phyloP scores from a whole-genome alignment of 2,797 vertebrate species.

The Myotis daubentonii region DNA sequence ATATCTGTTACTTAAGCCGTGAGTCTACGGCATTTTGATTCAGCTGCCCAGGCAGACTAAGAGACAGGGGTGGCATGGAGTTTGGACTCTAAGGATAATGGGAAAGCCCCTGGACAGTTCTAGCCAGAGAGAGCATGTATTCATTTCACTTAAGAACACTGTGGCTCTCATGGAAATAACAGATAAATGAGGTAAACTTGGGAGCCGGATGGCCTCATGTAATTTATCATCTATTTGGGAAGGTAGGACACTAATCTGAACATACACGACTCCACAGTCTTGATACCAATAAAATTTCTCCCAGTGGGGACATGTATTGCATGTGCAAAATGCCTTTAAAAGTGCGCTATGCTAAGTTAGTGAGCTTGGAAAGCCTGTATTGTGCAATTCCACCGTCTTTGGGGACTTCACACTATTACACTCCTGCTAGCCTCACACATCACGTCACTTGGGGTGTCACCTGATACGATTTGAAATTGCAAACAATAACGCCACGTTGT shows the following conservation, averaged over 20 bases:
- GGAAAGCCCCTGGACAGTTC: background rate
- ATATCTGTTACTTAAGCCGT: background rate
- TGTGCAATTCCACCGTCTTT: background rate
- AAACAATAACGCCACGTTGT: constrained; percentile 20
- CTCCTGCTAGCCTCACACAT: constrained; percentile 3
- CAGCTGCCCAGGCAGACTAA: background rate
- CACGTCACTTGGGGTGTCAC: constrained; percentile 22
- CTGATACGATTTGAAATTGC: constrained; percentile 38
- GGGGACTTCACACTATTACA: background rate
- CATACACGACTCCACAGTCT: background rate
- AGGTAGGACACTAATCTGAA: background rate
- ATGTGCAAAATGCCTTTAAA: background rate
- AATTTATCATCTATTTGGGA: background rate
- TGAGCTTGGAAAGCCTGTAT: background rate
- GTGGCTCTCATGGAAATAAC: background rate
- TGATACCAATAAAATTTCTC: background rate
- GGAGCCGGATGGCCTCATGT: background rate
- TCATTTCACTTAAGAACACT: background rate
- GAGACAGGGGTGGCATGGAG: background rate
- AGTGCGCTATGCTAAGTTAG: background rate
- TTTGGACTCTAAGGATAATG: background rate
- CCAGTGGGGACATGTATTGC: background rate
- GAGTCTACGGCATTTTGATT: background rate
- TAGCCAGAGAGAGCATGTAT: background rate
- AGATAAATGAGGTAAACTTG: background rate